Evolutionary conservation across 2,888 invertebrate species (phyloP).

Genomic region (Eupithecia insigniata): DNA sequence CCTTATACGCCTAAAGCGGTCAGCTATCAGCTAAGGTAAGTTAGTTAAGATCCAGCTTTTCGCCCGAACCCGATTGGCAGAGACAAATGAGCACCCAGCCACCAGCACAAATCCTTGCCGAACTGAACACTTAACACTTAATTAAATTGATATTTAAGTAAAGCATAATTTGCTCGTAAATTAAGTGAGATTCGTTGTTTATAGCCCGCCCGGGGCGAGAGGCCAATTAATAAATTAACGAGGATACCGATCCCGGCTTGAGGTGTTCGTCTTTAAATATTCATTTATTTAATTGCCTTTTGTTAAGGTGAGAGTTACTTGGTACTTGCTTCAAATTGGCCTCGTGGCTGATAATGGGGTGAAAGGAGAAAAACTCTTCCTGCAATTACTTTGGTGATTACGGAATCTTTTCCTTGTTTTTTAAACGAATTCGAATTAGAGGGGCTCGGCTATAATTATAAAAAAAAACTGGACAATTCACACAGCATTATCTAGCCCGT

Average conservation of each 20-base stretch:
- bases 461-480: no score
- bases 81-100: slow-evolving; percentile 67
- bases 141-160: slow-evolving; percentile 85
- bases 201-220: slow-evolving; percentile 74
- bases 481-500: no score
- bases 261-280: slow-evolving; percentile 74
- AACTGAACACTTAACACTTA: slow-evolving; percentile 81
- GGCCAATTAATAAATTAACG: slow-evolving; percentile 83
- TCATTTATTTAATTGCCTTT: slow-evolving; percentile 77
- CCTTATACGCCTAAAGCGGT: background rate
- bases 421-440: no score
- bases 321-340: slow-evolving; percentile 7
- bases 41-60: slow-evolving; percentile 11
- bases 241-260: slow-evolving; percentile 64
- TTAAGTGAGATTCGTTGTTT: slow-evolving; percentile 83
- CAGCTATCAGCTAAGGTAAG: background rate
- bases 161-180: slow-evolving; percentile 84
- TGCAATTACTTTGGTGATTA: background rate
- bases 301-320: slow-evolving; percentile 26
- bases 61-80: slow-evolving; percentile 59
- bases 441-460: no score
- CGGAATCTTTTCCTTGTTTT: background rate
- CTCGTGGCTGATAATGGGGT: slow-evolving; percentile 7
- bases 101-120: slow-evolving; percentile 66
- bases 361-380: background rate